Evolutionary conservation across 2,888 invertebrate species (phyloP), one percentile per base, ranked within the genome.

Genomic region (Tiliacea citrago): DNA sequence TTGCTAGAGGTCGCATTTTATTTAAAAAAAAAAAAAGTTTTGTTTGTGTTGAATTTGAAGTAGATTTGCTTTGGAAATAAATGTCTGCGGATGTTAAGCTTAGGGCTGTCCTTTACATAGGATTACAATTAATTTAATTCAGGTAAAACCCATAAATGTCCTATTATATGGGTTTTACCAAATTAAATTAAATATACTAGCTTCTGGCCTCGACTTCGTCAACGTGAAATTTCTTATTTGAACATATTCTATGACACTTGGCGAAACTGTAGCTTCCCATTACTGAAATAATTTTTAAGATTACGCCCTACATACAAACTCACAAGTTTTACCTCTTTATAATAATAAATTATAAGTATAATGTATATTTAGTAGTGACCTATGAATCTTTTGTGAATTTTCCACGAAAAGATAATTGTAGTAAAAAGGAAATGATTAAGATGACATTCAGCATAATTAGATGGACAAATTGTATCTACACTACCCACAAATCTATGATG

Each of bases 1-100:
- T 62, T 75, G 69, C 67, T 12, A n/a, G 58, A 55, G 45, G 67
- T 68, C 58, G n/a, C 68, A 35, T 76, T 83, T 75, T 60, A 65
- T 79, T 77, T 68, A 49, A 21, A 16, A 72, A 75, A 72, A 39
- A 62, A 79, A 77, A 74, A 72, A 39, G 35, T 74, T 73, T 66
- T 71, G 45, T 79, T 87, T 77, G 16, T 60, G 29, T 63, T 75
- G 77, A 85, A 85, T 85, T 77, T 61, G n/a, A 75, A 85, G 75
- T 61, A 58, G 72, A 77, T 63, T 75, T 47, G 16, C 53, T 68
- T 73, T 65, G 47, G 61, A 68, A 55, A 45, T 55, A 65, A 62
- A 57, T 35, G 49, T 71, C 21, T 8, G 21, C 18, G 18, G 7
- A 39, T 39, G 8, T 18, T 66, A 0, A 53, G 35, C 18, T 7